Evolutionary conservation across 92 coral and sea anemone species (phyloP), one percentile per base, ranked within the genome.

Genomic region (Ricordea florida): DNA sequence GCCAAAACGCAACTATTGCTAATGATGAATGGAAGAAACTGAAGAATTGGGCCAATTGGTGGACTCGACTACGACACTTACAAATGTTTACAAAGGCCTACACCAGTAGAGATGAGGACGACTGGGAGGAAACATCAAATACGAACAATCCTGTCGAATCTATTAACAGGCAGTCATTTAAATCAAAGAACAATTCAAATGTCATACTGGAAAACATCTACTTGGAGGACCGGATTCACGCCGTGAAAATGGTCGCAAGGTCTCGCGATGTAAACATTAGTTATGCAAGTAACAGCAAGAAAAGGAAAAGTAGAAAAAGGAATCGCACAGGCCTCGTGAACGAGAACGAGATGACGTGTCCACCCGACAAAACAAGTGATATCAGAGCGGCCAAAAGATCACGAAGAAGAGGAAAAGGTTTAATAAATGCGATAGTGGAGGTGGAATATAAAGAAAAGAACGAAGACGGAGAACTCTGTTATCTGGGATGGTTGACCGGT

Each of bases 81-180:
- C 47, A 65, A 14, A 87, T 87, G 92, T 81, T 81, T 36, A 74
- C 77, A 1, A 69, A 57, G n/a, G 92, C 92, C 0, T 87, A 9
- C 33, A 75, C 69, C 45, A 42, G 61, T 15, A 40, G 59, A 50
- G 60, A 59, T 30, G 73, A 8, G 8, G 45, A 62, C 10, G 77
- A 69, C 55, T 87, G 85, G 81, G 76, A 87, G n/a, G 72, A 53
- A 33, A 43, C 49, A n/a, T 77, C 92, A 5, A 46, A 40, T 41
- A 87, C 88, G 21, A 82, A 55, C 55, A 81, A 87, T 35, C 80
- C 88, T 37, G 84, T 87, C 7, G 87, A 81, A 35, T 55, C 85
- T 10, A 28, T 85, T 5, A 85, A 85, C 42, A 60, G 90, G 50
- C 80, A 84, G 53, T 76, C 85, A 23, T 49, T 78, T 26, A 69